Evolutionary conservation across 2,113 vertebrate genomes (phyloP).

Genomic region (Gymnogyps californianus): DNA sequence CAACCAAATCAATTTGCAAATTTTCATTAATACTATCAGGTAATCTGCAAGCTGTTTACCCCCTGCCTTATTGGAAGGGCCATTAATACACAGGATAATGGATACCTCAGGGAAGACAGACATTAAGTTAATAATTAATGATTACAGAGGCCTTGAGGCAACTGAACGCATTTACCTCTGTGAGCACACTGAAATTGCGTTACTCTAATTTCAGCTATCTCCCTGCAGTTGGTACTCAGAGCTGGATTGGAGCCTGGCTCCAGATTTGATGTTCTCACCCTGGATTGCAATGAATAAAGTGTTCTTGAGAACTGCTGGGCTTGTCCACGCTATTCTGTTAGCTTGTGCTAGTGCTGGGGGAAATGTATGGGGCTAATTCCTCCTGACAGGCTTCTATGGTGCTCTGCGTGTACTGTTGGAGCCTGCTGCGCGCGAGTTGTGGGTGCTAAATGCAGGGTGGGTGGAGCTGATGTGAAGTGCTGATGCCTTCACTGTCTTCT

Average conservation of each 20-base stretch:
- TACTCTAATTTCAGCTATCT: slow-evolving; percentile 15
- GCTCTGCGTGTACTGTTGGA: background rate
- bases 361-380: background rate
- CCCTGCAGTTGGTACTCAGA: background rate
- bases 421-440: rapidly evolving
- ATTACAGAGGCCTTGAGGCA: slow-evolving; percentile 63
- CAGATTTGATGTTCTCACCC: background rate
- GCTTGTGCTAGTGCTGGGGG: background rate
- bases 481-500: background rate
- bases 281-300: background rate
- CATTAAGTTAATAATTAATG: slow-evolving; percentile 73
- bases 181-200: slow-evolving; percentile 12
- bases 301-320: background rate
- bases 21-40: slow-evolving; percentile 63
- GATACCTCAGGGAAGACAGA: slow-evolving; percentile 62
- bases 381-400: background rate
- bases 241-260: background rate
- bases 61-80: slow-evolving; percentile 29
- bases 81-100: slow-evolving; percentile 64
- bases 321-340: background rate
- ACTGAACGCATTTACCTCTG: slow-evolving; percentile 58
- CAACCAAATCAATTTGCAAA: slow-evolving; percentile 73
- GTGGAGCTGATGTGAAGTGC: background rate
- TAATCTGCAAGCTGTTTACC: slow-evolving; percentile 72
- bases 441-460: background rate